These are phyloP conservation scores for Labrus mixtus DNA, from an alignment of 2,113 vertebrate genomes.

Conservation along the genomic window DNA sequence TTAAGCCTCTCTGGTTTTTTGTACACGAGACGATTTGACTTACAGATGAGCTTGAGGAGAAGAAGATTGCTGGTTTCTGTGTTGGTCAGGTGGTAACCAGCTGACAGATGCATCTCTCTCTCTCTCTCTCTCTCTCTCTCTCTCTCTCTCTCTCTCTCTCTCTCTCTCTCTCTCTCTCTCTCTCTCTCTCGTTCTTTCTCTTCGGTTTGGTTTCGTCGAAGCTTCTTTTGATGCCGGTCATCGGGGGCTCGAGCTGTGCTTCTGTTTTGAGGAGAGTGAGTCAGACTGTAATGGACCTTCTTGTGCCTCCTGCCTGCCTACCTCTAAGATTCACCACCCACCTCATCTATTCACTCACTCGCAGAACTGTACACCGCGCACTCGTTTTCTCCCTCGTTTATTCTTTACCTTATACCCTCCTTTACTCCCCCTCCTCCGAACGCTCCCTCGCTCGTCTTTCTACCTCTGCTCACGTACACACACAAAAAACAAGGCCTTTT, in stretches of 20 bases:
- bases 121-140: not conserved
- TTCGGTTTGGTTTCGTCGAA: constrained; percentile 22
- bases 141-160: not conserved
- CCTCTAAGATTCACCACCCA: constrained; percentile 74
- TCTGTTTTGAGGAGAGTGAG: constrained; percentile 72
- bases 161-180: not conserved
- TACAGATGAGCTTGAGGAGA: not conserved
- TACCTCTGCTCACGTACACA: constrained; percentile 1
- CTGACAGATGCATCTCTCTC: constrained; percentile 46
- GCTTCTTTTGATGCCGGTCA: constrained; percentile 51
- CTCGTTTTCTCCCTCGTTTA: constrained; percentile 55
- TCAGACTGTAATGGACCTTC: constrained; percentile 69
- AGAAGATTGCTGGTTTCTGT: constrained; percentile 22
- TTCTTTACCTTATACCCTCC: constrained; percentile 51
- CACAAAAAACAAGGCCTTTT: not conserved
- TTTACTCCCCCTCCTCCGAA: constrained; percentile 37
- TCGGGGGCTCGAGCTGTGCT: constrained; percentile 52
- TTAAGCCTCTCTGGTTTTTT: not conserved
- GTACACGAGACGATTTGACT: not conserved
- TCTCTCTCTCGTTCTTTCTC: not conserved
- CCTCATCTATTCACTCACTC: constrained; percentile 66
- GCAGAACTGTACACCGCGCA: constrained; percentile 47
- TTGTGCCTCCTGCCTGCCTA: constrained; percentile 71
- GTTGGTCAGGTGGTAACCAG: constrained; percentile 56
- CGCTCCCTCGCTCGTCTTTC: constrained; percentile 17